Base-by-base conservation (phyloP, 2,797 vertebrate genomes). In the Sibirionetta formosa region DNA sequence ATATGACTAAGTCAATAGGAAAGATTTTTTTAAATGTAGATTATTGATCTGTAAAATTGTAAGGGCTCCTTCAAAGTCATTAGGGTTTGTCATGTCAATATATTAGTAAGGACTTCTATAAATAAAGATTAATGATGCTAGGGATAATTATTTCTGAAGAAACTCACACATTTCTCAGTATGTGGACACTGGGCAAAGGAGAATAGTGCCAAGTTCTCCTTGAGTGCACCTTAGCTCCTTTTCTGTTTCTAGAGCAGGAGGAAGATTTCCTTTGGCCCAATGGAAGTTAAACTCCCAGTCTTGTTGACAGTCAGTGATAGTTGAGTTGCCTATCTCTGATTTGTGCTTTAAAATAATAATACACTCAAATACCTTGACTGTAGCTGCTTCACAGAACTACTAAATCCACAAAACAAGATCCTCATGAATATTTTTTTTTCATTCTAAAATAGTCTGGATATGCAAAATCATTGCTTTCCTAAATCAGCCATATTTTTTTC, bases 71-170 rank as follows among this genome's bases (percentile, higher is more conserved):
- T 76, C 44, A 89, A 94, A 86, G 29, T 87, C 64, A 46, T 92
- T 94, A 69, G 69, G 11, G 11, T 78, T 84, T 88, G 6, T 91
- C 75, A 42, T 57, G 64, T 70, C 58, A 72, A 88, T 85, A 94
- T 58, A 16, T 31, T 86, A 72, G 66, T 48, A 89, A 73, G 31
- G 42, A 86, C 71, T 94, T 87, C 51, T 84, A 36, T 70, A 94
- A 96, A 89, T 91, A 18, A 95, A 94, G 73, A 91, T 84, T 90
- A 97, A 95, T 89, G 50, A 63, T 60, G 70, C 13, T 61, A 73
- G 38, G 51, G 48, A 77, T 54, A 95, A 88, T 78, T 84, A 90
- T 23, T 2, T 2, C 56, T 83, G 33, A 95, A 79, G 76, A 61
- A 89, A 44, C 11, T 84, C 35, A 4, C 22, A 53, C 1, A 15